Percentiles rank a stretch among this genome's conserved stretches.
Evolutionary conservation across 2,797 vertebrate species (phyloP).

Genomic region (Myotis daubentonii): DNA sequence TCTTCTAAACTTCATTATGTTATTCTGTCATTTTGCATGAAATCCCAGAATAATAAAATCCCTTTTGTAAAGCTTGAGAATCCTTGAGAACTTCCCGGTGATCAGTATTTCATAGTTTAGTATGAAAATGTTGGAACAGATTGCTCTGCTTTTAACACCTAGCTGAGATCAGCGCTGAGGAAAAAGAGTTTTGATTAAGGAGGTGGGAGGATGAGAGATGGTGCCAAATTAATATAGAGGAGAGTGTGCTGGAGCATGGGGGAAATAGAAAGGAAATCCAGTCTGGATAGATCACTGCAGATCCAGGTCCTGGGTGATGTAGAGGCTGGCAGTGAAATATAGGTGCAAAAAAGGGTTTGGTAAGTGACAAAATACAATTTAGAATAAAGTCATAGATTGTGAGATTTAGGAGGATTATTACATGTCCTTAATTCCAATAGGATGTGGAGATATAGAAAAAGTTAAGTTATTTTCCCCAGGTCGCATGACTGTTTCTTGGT

Average conservation of each 20-base stretch:
- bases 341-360: background rate
- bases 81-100: background rate
- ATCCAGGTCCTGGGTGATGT: background rate
- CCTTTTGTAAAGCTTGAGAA: slow-evolving; percentile 3
- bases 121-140: background rate
- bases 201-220: background rate
- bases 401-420: background rate
- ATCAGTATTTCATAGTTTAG: background rate
- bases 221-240: background rate
- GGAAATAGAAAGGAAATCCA: background rate
- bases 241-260: background rate
- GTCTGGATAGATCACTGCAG: background rate
- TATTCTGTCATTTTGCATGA: slow-evolving; percentile 31
- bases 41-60: background rate
- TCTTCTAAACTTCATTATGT: background rate
- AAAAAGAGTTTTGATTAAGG: background rate
- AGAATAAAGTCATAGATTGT: background rate
- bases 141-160: slow-evolving; percentile 30
- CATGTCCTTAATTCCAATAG: background rate
- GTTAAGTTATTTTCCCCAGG: background rate
- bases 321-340: background rate
- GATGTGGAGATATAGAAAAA: background rate
- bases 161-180: background rate
- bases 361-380: background rate
- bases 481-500: background rate